These are phyloP conservation scores for Amblyjoppa fuscipennis DNA, from an alignment of 2,888 invertebrate species.

Conservation along the genomic window DNA sequence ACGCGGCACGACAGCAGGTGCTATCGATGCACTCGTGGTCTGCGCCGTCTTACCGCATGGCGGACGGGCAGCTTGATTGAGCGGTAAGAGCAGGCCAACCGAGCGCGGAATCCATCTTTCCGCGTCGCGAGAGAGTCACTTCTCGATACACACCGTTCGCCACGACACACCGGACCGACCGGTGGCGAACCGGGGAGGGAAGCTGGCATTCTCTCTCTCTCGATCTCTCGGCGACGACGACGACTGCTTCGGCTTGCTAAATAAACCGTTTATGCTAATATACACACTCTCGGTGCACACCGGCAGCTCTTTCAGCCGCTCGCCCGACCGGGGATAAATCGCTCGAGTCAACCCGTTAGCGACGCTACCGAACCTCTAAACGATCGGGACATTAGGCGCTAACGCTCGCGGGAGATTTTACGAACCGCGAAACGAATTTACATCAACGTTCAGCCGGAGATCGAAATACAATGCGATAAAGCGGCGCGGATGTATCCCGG, in stretches of 20 bases:
- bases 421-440: constrained; percentile 68
- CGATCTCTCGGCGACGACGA: constrained; percentile 5
- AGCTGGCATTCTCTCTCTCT: constrained; percentile 22
- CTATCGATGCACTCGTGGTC: constrained; percentile 16
- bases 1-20: constrained; percentile 29
- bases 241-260: constrained; percentile 61
- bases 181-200: background rate
- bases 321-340: constrained; percentile 68
- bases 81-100: constrained; percentile 60
- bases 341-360: constrained; percentile 57
- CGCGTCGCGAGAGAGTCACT: constrained; percentile 48
- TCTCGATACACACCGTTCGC: constrained; percentile 51
- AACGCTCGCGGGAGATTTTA: constrained; percentile 61
- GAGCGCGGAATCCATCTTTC: constrained; percentile 66
- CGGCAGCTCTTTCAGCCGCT: constrained; percentile 1
- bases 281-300: constrained; percentile 49
- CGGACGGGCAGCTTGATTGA: constrained; percentile 62
- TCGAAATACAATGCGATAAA: constrained; percentile 37
- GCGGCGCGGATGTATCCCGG: constrained; percentile 35
- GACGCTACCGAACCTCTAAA: constrained; percentile 57
- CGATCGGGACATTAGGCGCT: constrained; percentile 67
- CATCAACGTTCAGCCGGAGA: constrained; percentile 13
- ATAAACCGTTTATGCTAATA: constrained; percentile 78
- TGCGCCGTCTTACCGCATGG: background rate
- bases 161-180: background rate